Evolutionary conservation across 2,113 vertebrate genomes (phyloP), one percentile per base, ranked within the genome.

Genomic region (Callorhinus ursinus): DNA sequence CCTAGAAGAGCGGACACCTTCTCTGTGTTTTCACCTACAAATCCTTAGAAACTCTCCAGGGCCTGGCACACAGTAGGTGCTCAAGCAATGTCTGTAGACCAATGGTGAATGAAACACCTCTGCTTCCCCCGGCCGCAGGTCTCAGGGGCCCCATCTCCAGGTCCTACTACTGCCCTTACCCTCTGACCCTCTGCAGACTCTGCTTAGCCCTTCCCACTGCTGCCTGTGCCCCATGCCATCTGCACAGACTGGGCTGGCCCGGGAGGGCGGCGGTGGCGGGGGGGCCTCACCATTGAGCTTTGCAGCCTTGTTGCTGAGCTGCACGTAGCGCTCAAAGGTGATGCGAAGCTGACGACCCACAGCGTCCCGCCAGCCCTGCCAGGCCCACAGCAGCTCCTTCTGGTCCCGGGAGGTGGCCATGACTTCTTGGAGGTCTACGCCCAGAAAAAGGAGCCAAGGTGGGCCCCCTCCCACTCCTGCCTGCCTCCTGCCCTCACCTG

Each of bases 281-380:
- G 13, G 46, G 84, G 51, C 94, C 98, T 98, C 98, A 99, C 99
- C 99, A 2, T 99, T 99, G 95, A 99, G 99, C 22, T 6, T 24
- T 0, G 99, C 99, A 42, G 99, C 99, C 96, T 99, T 98, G 99
- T 99, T 99, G 98, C 99, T 99, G 96, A 99, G 98, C 39, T 98
- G 96, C 72, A 99, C 99, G 0, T 99, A 99, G 99, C 97, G 97
- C 97, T 98, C 98, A 93, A 99, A 99, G 93, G 96, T 95, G 69
- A 39, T 36, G 33, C 98, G 99, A 53, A 99, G 98, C 36, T 98
- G 96, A 97, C 98, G 99, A 67, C 99, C 99, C 33, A 99, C 99
- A 15, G 98, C 98, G 53, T 99, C 99, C 90, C 99, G 97, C 99
- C 99, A 99, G 94, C 99, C 99, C 98, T 99, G 98, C 99, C 99